A percentile compares a stretch with the other conserved stretches of the same genome.
phyloP scores from a whole-genome alignment of 1,140 invertebrate species.

The Drosophila sproati region DNA sequence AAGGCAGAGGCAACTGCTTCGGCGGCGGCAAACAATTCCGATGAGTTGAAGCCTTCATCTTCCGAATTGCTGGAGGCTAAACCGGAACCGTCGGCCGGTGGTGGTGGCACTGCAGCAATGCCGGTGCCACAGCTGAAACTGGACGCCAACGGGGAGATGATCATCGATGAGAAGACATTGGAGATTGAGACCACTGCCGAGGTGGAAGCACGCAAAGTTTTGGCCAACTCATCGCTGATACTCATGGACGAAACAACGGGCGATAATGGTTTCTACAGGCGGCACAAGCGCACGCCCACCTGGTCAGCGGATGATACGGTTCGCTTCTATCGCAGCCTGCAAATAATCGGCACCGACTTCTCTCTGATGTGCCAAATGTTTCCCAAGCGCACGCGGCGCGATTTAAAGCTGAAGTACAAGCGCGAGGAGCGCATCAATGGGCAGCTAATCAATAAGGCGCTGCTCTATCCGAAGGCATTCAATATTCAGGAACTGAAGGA shows the following conservation, averaged over 20 bases:
- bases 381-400: slow-evolving; percentile 89
- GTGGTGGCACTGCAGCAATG: slow-evolving; percentile 52
- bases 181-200: slow-evolving; percentile 91
- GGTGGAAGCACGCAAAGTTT: slow-evolving; percentile 87
- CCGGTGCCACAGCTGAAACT: slow-evolving; percentile 95
- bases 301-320: slow-evolving; percentile 91
- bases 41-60: slow-evolving; percentile 57
- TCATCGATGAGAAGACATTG: slow-evolving; percentile 94
- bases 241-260: slow-evolving; percentile 88
- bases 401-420: slow-evolving; percentile 90
- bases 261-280: slow-evolving; percentile 88
- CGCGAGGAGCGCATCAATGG: slow-evolving; percentile 85
- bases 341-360: slow-evolving; percentile 95
- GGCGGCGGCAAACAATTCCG: slow-evolving; percentile 3
- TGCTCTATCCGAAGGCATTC: slow-evolving; percentile 85
- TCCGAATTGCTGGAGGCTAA: slow-evolving; percentile 46
- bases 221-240: slow-evolving; percentile 88
- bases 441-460: slow-evolving; percentile 84
- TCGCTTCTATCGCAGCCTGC: slow-evolving; percentile 94
- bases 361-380: slow-evolving; percentile 94
- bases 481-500: slow-evolving; percentile 85
- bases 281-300: slow-evolving; percentile 87
- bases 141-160: slow-evolving; percentile 93
- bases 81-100: slow-evolving; percentile 25
- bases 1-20: slow-evolving; percentile 51